phyloP scores from a whole-genome alignment of 2,113 vertebrate genomes.

The Syngnathus scovelli region DNA sequence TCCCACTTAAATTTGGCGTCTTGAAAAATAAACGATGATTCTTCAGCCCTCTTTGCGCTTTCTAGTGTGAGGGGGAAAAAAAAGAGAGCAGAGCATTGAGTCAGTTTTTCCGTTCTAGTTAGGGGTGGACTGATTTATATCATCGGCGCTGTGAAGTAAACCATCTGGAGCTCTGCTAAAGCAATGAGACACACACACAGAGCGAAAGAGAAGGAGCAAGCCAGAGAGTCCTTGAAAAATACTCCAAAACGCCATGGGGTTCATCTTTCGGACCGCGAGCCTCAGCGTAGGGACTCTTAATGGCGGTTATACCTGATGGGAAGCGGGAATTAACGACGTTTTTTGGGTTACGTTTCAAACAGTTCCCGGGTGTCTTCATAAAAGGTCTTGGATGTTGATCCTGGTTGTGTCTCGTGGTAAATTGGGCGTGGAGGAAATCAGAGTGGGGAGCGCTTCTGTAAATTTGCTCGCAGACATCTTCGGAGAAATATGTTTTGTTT shows the following conservation, averaged over 20 bases:
- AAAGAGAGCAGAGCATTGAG: conserved; percentile 38
- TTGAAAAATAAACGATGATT: conserved; percentile 1
- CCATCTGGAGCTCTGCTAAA: conserved; percentile 68
- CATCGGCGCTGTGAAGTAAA: conserved; percentile 53
- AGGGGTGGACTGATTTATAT: conserved; percentile 62
- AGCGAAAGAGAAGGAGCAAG: conserved; percentile 18
- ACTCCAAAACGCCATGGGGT: conserved; percentile 18
- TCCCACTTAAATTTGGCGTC: background rate
- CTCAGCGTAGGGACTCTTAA: background rate
- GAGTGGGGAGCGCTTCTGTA: too few species aligned
- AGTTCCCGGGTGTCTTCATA: too few species aligned
- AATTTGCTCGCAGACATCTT: too few species aligned
- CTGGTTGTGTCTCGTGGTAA: too few species aligned
- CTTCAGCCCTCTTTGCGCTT: background rate
- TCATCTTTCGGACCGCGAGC: conserved; percentile 26
- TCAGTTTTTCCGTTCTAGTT: conserved; percentile 68
- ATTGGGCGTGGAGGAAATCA: too few species aligned
- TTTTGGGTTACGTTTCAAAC: too few species aligned
- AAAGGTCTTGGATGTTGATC: too few species aligned
- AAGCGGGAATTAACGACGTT: background rate
- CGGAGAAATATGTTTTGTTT: too few species aligned
- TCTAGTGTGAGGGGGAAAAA: background rate
- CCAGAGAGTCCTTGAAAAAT: conserved; percentile 19
- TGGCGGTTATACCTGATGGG: background rate
- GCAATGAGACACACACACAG: conserved; percentile 39